Evolutionary conservation across 2,888 invertebrate species (phyloP).

Genomic region (Tenthredo amoena): DNA sequence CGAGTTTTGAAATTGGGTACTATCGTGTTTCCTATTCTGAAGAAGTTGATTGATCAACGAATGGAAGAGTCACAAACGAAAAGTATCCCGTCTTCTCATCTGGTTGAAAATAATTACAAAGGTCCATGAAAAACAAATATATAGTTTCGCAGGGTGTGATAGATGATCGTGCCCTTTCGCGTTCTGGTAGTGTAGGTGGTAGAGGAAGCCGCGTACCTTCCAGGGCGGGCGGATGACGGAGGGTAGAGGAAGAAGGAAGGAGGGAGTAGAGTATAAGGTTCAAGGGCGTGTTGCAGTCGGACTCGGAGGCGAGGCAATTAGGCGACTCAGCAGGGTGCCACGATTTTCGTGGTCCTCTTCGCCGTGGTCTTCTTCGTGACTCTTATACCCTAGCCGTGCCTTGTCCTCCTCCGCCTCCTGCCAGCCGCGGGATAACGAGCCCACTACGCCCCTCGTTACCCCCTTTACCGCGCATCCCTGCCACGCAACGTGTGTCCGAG

Average conservation of each 20-base stretch:
- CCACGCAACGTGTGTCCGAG: constrained; percentile 55
- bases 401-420: constrained; percentile 53
- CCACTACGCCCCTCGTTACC: constrained; percentile 57
- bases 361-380: constrained; percentile 58
- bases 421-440: constrained; percentile 58
- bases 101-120: constrained; percentile 75
- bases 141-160: constrained; percentile 76
- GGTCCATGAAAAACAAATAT: constrained; percentile 76
- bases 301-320: constrained; percentile 75
- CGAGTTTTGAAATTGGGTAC: background rate
- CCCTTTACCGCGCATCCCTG: constrained; percentile 55
- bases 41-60: background rate
- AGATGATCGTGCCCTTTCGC: constrained; percentile 76
- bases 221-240: constrained; percentile 56
- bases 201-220: constrained; percentile 55
- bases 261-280: constrained; percentile 65
- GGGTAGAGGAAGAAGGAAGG: constrained; percentile 56
- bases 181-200: constrained; percentile 60
- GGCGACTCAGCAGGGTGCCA: constrained; percentile 76
- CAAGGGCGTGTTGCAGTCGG: constrained; percentile 72
- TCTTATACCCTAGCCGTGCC: constrained; percentile 36
- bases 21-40: background rate
- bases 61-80: background rate
- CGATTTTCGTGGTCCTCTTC: constrained; percentile 66
- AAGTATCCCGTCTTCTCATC: constrained; percentile 38